Evolutionary conservation across 2,888 invertebrate species (phyloP).

Genomic region (Argyresthia goedartella): DNA sequence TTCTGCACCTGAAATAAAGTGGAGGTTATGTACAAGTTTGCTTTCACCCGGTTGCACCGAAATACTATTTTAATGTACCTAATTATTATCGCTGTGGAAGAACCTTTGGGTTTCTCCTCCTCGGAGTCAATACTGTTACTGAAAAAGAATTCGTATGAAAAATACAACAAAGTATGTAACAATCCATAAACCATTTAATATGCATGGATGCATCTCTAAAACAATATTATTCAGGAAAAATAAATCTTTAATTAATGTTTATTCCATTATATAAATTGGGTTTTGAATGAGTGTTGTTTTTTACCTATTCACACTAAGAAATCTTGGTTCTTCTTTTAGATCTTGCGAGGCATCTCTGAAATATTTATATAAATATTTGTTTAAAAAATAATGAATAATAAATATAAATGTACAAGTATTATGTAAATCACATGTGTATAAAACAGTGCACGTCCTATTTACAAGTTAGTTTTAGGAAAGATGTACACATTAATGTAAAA

Average conservation of each 20-base stretch:
- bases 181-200: not conserved
- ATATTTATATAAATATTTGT: not conserved
- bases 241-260: too few relatives aligned
- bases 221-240: too few relatives aligned
- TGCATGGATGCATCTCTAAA: not conserved
- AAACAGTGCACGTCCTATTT: too few relatives aligned
- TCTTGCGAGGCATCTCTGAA: not conserved
- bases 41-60: not conserved
- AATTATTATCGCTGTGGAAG: not conserved
- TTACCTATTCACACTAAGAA: not conserved
- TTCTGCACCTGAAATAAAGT: not conserved
- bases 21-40: not conserved
- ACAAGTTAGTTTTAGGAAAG: too few relatives aligned
- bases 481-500: too few relatives aligned
- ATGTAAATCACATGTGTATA: not conserved
- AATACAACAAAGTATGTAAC: not conserved
- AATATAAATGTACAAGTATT: not conserved
- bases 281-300: not conserved
- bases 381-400: not conserved
- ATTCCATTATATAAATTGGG: not conserved
- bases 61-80: not conserved
- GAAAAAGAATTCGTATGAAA: conserved; percentile 28
- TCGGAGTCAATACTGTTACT: conserved; percentile 48
- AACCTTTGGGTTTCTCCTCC: conserved; percentile 28
- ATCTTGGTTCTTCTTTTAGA: not conserved